Evolutionary conservation across 2,888 invertebrate genomes (phyloP).

Genomic region (Macrosoma leucophasiata): DNA sequence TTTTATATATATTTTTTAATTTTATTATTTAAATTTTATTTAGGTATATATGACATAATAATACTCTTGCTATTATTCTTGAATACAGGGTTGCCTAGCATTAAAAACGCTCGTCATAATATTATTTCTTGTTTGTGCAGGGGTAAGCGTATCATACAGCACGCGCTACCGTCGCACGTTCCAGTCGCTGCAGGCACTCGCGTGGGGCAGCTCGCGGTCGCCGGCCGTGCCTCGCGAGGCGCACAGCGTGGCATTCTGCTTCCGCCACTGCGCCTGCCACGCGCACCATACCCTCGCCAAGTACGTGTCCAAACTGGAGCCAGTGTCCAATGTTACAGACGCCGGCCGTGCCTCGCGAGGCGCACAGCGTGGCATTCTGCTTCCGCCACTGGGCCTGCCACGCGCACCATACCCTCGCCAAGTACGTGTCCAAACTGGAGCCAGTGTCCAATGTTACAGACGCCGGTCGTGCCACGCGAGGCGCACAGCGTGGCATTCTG

Average conservation of each 20-base stretch:
- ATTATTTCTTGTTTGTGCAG: too few relatives aligned
- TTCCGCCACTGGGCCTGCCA: slow-evolving; percentile 89
- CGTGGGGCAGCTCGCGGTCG: slow-evolving; percentile 70
- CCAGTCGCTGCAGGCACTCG: slow-evolving; percentile 87
- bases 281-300: slow-evolving; percentile 77
- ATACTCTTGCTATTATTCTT: too few relatives aligned
- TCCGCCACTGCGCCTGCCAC: slow-evolving; percentile 87
- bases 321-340: too few relatives aligned
- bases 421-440: too few relatives aligned
- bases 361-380: slow-evolving; percentile 89
- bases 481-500: slow-evolving; percentile 90
- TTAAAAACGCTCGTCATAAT: too few relatives aligned
- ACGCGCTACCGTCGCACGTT: slow-evolving; percentile 92
- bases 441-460: too few relatives aligned
- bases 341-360: slow-evolving; percentile 82
- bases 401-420: slow-evolving; percentile 77
- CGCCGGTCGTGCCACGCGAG: slow-evolving; percentile 81
- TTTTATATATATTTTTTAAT: too few relatives aligned
- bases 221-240: slow-evolving; percentile 83
- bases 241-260: slow-evolving; percentile 90
- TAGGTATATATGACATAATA: too few relatives aligned
- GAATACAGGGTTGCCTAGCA: too few relatives aligned
- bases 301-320: slow-evolving; percentile 37
- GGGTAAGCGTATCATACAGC: slow-evolving; percentile 84
- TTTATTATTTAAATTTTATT: too few relatives aligned